These are phyloP conservation scores for Scrobipalpa atriplicella DNA, from an alignment of 2,888 invertebrate species.

Conservation along the genomic window DNA sequence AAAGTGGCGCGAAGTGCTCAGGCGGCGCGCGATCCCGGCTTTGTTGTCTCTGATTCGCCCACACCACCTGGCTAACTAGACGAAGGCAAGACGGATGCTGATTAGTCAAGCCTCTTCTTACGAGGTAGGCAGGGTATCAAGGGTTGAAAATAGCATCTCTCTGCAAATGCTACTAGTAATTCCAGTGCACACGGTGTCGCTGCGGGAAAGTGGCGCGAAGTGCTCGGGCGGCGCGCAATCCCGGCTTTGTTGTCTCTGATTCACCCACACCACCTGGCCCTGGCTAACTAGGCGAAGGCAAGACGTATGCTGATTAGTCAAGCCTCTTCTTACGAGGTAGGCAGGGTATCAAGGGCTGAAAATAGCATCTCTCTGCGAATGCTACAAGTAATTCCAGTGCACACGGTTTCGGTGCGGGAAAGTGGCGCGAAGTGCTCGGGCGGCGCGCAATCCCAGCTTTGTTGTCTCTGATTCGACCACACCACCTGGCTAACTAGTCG, in stretches of 20 bases:
- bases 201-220: constrained; percentile 60
- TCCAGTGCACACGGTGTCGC: constrained; percentile 43
- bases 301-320: no score
- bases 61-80: constrained; percentile 39
- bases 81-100: neutral
- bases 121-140: no score
- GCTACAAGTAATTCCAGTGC: constrained; percentile 56
- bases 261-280: constrained; percentile 52
- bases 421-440: constrained; percentile 71
- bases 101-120: no score
- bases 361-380: neutral
- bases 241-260: constrained; percentile 73
- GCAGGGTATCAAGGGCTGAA: no score
- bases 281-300: constrained; percentile 1
- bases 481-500: constrained; percentile 34
- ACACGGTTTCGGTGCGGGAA: constrained; percentile 13
- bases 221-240: constrained; percentile 67
- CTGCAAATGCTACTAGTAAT: constrained; percentile 45
- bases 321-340: no score
- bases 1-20: constrained; percentile 70
- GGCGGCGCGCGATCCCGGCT: constrained; percentile 64
- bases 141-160: no score
- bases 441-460: constrained; percentile 66
- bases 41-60: constrained; percentile 76
- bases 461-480: constrained; percentile 74